Evolutionary conservation across 2,113 vertebrate genomes (phyloP), one percentile per base, ranked within the genome.

Genomic region (Hyaena hyaena): DNA sequence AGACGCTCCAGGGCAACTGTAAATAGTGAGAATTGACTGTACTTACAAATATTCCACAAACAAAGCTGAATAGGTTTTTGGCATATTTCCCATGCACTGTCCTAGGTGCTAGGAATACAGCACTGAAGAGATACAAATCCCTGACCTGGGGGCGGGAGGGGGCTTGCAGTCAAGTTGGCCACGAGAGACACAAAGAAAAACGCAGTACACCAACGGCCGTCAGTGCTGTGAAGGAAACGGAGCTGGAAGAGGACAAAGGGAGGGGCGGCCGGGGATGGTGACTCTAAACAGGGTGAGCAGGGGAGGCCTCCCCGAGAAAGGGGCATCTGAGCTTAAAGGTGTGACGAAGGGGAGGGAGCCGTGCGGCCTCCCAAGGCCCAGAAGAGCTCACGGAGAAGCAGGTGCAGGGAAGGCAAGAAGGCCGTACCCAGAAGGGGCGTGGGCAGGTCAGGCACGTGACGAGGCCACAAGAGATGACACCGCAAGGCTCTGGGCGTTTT

Each of bases 191-290:
- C 28, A 23, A 39, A 19, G 58, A 45, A 69, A 74, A 31, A 19
- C 0, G 3, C 3, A 11, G 15, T 31, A 66, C 1, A 7, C 19
- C 4, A 33, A 5, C 0, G 55, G 45, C 11, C 28, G 0, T 0
- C 6, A n/a, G 16, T 10, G 23, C 7, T 7, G 4, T 6, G 26
- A 35, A 73, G 15, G 28, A 82, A 80, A 15, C 1, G 31, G 55
- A 11, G 79, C 63, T 55, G 48, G 55, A 9, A n/a, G 26, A 21
- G 11, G 17, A 4, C 39, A 28, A 3, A 2, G 45, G 26, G 11
- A 31, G 45, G 4, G 55, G 8, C 0, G 65, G 14, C 0, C 21
- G 12, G 39, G 48, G 14, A 24, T 3, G 35, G 1, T 5, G 53
- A 55, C 21, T 39, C 24, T 17, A 63, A 17, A 35, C 0, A 48